Percentiles rank a stretch among this genome's conserved stretches.
These are phyloP conservation scores for Tamias sibiricus DNA, from an alignment of 2,113 vertebrate species.

Conservation along the genomic window DNA sequence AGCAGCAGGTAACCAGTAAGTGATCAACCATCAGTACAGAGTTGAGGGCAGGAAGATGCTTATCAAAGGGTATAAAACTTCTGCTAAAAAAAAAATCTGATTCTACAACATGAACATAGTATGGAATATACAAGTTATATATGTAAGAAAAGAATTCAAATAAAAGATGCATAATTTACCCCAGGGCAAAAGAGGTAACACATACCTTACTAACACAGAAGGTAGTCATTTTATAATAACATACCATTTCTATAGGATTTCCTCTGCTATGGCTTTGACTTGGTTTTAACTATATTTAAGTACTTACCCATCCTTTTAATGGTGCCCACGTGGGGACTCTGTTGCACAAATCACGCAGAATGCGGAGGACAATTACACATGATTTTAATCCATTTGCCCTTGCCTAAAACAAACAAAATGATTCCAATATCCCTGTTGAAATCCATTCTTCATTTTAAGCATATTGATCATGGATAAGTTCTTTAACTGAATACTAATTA, in stretches of 20 bases:
- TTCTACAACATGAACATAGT: slow-evolving; percentile 24
- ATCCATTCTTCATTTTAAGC: slow-evolving; percentile 80
- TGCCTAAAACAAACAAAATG: slow-evolving; percentile 93
- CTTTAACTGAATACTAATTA: slow-evolving; percentile 80
- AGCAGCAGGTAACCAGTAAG: neutral
- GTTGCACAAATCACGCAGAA: slow-evolving; percentile 99
- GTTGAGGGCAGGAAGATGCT: neutral
- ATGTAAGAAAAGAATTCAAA: slow-evolving; percentile 4
- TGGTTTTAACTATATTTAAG: slow-evolving; percentile 53
- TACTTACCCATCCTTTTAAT: slow-evolving; percentile 99
- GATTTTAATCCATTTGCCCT: slow-evolving; percentile 99
- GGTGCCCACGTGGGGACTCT: slow-evolving; percentile 97
- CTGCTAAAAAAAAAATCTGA: slow-evolving; percentile 1
- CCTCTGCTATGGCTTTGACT: slow-evolving; percentile 26
- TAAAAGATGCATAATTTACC: slow-evolving; percentile 22
- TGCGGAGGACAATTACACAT: slow-evolving; percentile 98
- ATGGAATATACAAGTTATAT: neutral
- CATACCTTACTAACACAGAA: slow-evolving; percentile 34
- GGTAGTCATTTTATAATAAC: neutral
- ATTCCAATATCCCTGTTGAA: slow-evolving; percentile 85
- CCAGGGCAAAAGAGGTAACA: neutral
- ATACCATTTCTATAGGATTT: slow-evolving; percentile 23
- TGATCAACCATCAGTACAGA: neutral
- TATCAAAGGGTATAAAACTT: slow-evolving; percentile 42
- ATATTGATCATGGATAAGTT: slow-evolving; percentile 82